Evolutionary conservation across 2,797 vertebrate genomes (phyloP).

Genomic region (Thunnus albacares): DNA sequence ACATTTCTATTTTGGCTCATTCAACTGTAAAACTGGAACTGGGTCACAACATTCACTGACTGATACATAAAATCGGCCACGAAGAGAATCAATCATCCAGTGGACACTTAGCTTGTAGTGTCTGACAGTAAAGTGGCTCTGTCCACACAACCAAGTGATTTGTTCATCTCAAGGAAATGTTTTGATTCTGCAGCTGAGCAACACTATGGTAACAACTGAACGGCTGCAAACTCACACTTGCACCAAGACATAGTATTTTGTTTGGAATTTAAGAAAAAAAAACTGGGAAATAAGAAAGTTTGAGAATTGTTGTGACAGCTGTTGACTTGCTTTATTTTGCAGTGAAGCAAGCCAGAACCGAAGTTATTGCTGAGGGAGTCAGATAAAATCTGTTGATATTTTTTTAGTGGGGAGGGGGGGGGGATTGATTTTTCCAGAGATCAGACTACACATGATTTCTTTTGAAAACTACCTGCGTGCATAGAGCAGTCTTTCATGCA

Average conservation of each 20-base stretch:
- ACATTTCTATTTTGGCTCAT: slow-evolving; percentile 7
- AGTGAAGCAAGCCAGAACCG: not conserved
- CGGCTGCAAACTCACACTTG: not conserved
- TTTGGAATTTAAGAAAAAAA: not conserved
- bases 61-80: slow-evolving; percentile 10
- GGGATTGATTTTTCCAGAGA: no score
- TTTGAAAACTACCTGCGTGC: no score
- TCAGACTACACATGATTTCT: no score
- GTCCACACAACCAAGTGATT: not conserved
- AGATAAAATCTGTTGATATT: no score
- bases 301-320: not conserved
- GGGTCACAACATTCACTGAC: slow-evolving; percentile 40
- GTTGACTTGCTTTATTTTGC: not conserved
- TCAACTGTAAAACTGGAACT: slow-evolving; percentile 35
- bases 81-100: slow-evolving; percentile 37
- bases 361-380: no score
- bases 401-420: no score
- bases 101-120: not conserved
- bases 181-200: not conserved
- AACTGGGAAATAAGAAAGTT: not conserved
- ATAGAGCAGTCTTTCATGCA: no score
- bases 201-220: not conserved
- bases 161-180: not conserved
- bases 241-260: not conserved
- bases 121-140: not conserved